A percentile compares a stretch with the other conserved stretches of the same genome.
These are phyloP conservation scores for Willisornis vidua DNA, from an alignment of 2,113 vertebrate genomes.

Conservation along the genomic window DNA sequence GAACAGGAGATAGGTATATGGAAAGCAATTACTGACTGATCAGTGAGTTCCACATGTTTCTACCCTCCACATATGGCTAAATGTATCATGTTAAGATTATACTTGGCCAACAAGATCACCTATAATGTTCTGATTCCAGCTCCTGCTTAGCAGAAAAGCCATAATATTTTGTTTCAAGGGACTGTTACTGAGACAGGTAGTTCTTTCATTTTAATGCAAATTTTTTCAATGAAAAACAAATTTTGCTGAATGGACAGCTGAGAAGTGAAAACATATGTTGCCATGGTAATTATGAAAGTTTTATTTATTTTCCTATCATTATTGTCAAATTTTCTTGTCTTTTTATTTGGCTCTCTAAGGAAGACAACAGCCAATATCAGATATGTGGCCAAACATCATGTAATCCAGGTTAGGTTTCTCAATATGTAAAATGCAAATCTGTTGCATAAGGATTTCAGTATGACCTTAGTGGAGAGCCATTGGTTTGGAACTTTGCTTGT, in stretches of 20 bases:
- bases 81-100: neutral
- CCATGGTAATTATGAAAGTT: neutral
- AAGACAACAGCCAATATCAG: neutral
- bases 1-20: fast-evolving
- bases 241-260: neutral
- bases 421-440: neutral
- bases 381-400: neutral
- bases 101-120: neutral
- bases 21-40: neutral
- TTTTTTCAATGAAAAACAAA: neutral
- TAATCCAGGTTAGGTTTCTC: neutral
- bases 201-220: neutral
- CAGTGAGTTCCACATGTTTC: neutral
- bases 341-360: neutral
- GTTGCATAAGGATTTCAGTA: neutral
- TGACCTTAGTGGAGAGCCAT: neutral
- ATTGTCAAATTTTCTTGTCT: neutral
- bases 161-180: neutral
- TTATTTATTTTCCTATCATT: neutral
- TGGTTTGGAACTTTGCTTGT: neutral
- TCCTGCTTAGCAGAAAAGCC: neutral
- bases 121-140: neutral
- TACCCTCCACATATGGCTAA: neutral
- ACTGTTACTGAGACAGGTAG: neutral
- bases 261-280: neutral